Evolutionary conservation across 2,797 vertebrate genomes (phyloP).

Genomic region (Anguilla obscura): DNA sequence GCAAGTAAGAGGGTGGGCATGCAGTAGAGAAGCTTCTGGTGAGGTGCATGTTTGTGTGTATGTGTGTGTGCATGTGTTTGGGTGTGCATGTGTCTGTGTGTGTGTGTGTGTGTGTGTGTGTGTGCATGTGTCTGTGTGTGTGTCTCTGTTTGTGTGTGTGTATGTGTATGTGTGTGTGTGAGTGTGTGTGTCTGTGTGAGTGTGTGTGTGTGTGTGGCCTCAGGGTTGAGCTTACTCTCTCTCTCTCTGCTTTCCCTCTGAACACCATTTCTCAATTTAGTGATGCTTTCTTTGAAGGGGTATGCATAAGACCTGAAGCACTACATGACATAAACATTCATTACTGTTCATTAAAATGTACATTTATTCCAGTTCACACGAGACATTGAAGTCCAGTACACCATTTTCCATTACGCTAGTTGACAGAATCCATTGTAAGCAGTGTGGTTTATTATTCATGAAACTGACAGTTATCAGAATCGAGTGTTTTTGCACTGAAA

Average conservation of each 20-base stretch:
- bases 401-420: neutral
- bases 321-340: neutral
- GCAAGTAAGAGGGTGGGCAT: neutral
- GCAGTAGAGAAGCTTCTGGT: neutral
- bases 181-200: neutral
- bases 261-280: neutral
- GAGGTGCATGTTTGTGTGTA: neutral
- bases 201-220: neutral
- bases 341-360: neutral
- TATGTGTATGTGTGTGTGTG: neutral
- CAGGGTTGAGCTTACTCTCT: neutral
- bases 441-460: neutral
- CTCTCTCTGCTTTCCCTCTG: neutral
- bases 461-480: constrained; percentile 1
- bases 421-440: neutral
- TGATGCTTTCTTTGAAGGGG: neutral
- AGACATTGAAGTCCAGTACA: neutral
- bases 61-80: neutral
- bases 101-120: neutral
- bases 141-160: neutral
- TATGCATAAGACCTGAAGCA: neutral
- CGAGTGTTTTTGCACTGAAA: neutral
- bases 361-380: neutral
- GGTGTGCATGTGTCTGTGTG: neutral
- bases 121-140: neutral